Evolutionary conservation across 2,113 vertebrate species (phyloP), one percentile per base, ranked within the genome.

Genomic region (Protobothrops flavoviridis): DNA sequence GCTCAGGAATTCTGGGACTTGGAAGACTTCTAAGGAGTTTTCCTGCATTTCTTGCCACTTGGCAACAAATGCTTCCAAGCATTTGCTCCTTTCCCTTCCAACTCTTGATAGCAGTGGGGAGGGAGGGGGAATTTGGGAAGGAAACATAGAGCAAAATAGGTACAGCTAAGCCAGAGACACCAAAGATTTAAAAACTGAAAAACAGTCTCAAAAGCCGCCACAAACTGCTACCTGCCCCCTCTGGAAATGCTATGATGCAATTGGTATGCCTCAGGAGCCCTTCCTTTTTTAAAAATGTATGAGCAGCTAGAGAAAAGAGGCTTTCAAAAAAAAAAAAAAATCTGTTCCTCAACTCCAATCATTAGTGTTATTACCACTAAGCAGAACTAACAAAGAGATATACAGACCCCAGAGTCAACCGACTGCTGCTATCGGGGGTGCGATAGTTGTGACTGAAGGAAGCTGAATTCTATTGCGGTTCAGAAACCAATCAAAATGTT

Each of bases 391-490:
- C 6, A n/a, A 39, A 11, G 1, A 26, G 20, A 29, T 29, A 33
- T 43, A 1, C 29, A 26, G 33, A 26, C 20, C 26, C 33, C 21
- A 15, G 23, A 74, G 59, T 26, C 9, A 39, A 74, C 0, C 88
- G 10, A 53, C 11, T 56, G 55, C 55, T 5, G 55, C 55, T 56
- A 3, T 17, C 55, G 17, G 55, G 53, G 15, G 15, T 55, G 4
- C 53, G 17, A 39, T 21, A 39, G 69, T 8, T 8, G 23, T 3
- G 12, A 4, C 0, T 3, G 23, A 26, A 45, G n/a, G 56, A 53
- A 64, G 33, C 50, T n/a, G 33, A 48, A 93, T 94, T 93, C 90
- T 97, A 93, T 4, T 1, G 86, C 95, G 94, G 91, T 95, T 0
- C 53, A 94, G 43, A 88, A 89, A 85, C 4, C 15, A 13, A 56